Percentiles rank a stretch among this genome's conserved stretches.
These are phyloP conservation scores for Plutella xylostella DNA, from an alignment of 2,888 invertebrate genomes.

Conservation along the genomic window DNA sequence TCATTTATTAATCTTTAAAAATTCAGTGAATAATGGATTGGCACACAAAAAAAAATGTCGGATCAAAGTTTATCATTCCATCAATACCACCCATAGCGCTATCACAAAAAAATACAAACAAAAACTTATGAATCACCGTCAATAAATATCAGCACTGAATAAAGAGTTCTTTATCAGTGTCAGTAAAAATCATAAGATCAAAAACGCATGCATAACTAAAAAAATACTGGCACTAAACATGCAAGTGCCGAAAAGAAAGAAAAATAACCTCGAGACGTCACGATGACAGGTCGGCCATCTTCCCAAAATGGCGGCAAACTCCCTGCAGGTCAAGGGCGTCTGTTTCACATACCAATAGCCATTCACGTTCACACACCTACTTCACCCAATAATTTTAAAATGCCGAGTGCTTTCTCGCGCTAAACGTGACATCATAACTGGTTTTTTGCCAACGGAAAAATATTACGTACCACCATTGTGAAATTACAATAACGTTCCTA, in stretches of 20 bases:
- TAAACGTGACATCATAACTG: constrained; percentile 18
- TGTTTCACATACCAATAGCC: constrained; percentile 12
- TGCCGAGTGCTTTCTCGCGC: constrained; percentile 24
- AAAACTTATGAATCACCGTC: too few species aligned
- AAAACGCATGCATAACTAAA: constrained; percentile 1
- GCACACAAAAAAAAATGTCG: too few species aligned
- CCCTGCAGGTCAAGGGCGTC: constrained; percentile 38
- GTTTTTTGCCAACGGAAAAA: not conserved
- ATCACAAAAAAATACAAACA: too few species aligned
- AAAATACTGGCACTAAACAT: constrained; percentile 14
- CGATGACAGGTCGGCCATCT: constrained; percentile 38
- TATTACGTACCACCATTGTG: constrained; percentile 17
- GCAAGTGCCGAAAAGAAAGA: constrained; percentile 20
- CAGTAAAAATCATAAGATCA: too few species aligned
- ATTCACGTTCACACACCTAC: not conserved
- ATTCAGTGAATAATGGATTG: too few species aligned
- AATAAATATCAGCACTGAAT: too few species aligned
- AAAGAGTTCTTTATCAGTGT: too few species aligned
- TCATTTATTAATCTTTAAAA: too few species aligned
- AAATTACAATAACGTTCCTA: constrained; percentile 8
- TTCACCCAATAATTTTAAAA: constrained; percentile 20
- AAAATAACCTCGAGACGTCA: constrained; percentile 39
- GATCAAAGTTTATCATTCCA: too few species aligned
- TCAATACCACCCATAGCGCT: too few species aligned
- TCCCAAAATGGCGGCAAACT: constrained; percentile 44